These are phyloP conservation scores for Diuraphis noxia DNA, from an alignment of 1,140 invertebrate species.

Conservation along the genomic window DNA sequence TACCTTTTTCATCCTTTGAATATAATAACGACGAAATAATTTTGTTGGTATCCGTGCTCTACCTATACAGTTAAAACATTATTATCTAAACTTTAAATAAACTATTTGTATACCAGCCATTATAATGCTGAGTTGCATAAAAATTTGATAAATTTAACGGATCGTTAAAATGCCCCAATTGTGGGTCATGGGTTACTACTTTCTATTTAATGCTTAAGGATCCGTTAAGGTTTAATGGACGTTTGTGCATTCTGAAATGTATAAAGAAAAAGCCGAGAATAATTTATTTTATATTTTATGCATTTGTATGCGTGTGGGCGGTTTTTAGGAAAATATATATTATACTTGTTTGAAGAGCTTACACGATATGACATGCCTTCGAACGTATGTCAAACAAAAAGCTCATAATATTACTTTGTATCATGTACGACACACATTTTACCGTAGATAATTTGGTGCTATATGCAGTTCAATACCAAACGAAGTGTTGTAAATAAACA, in stretches of 20 bases:
- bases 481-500: neutral
- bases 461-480: neutral
- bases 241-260: neutral
- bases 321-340: neutral
- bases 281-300: conserved; percentile 2
- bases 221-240: conserved; percentile 6
- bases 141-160: conserved; percentile 9
- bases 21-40: conserved; percentile 1
- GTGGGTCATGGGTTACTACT: neutral
- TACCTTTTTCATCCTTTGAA: conserved; percentile 15
- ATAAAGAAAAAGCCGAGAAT: neutral
- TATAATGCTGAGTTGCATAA: neutral
- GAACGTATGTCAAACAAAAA: neutral
- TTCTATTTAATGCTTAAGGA: neutral
- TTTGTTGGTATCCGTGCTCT: neutral
- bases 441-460: neutral
- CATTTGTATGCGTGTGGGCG: neutral
- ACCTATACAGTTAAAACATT: neutral
- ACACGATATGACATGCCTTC: neutral
- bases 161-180: neutral
- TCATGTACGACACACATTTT: neutral
- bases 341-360: neutral
- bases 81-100: conserved; percentile 13
- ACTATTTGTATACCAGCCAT: neutral
- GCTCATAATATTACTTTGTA: neutral